Evolutionary conservation across 2,888 invertebrate species (phyloP).

Genomic region (Latrodectus hesperus): DNA sequence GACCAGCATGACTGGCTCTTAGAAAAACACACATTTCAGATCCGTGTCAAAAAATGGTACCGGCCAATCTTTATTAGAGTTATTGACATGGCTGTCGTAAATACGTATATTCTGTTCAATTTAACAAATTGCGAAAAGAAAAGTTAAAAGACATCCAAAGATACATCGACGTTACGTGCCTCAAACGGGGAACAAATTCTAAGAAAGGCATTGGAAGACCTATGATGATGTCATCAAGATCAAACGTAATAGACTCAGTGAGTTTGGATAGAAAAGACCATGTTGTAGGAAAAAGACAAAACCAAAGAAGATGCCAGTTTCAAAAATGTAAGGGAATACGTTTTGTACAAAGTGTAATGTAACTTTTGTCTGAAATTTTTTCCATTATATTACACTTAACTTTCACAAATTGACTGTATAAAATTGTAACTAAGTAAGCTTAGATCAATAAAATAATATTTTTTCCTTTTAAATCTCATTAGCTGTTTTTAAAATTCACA

Average conservation of each 20-base stretch:
- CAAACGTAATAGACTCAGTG: slow-evolving; percentile 1
- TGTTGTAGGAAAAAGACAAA: too few relatives aligned
- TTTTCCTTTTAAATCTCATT: slow-evolving; percentile 8
- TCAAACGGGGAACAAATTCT: slow-evolving; percentile 26
- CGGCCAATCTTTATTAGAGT: slow-evolving; percentile 18
- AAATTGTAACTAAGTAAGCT: neutral
- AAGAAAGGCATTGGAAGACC: slow-evolving; percentile 6
- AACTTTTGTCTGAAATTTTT: slow-evolving; percentile 13
- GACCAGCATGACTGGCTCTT: slow-evolving; percentile 22
- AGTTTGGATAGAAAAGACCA: too few relatives aligned
- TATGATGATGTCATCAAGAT: slow-evolving; percentile 22
- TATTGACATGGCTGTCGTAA: slow-evolving; percentile 19
- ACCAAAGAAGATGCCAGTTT: too few relatives aligned
- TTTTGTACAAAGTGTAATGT: neutral
- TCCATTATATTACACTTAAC: slow-evolving; percentile 32
- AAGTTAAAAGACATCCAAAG: neutral
- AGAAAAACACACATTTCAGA: neutral
- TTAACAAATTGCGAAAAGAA: slow-evolving; percentile 21
- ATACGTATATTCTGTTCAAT: slow-evolving; percentile 26
- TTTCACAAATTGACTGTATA: neutral
- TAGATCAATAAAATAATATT: slow-evolving; percentile 33
- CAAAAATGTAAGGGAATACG: slow-evolving; percentile 27
- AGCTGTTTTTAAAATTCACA: slow-evolving; percentile 11
- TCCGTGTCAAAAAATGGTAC: neutral
- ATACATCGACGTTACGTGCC: neutral